Evolutionary conservation across 2,797 vertebrate genomes (phyloP), one percentile per base, ranked within the genome.

Genomic region (Rallus crepitans): DNA sequence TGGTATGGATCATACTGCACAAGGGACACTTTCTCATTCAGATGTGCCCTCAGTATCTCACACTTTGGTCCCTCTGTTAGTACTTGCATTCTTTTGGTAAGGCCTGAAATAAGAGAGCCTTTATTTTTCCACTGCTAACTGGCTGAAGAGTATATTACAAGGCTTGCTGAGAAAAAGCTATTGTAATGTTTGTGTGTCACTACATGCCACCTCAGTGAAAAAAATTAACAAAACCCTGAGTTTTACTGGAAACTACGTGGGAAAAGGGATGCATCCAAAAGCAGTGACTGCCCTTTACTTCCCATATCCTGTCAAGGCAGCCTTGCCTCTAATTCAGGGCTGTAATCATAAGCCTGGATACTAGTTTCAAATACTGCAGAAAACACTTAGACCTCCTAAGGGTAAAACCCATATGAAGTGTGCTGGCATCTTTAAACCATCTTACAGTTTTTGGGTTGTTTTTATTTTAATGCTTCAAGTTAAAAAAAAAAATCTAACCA

Each of bases 291-390:
- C 16, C 56, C 31, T 86, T 65, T 71, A 45, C 81, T 81, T 90
- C 39, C 59, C 31, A 39, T 27, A 60, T 6, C 5, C 4, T 35
- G 14, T 24, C 64, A 84, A 69, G 25, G 23, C 69, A 83, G 28
- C 19, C 17, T 86, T 56, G 35, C 6, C 15, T 53, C 30, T 56
- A 28, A 28, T 61, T 52, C 9, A 69, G 15, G 12, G 8, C 42
- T n/a, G 30, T 50, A 68, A 47, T 11, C 13, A 42, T 9, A 12
- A 70, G 24, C 35, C 0, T 1, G n/a, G 14, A 45, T 2, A 53
- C 7, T 48, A 4, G 9, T 35, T 93, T 77, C 47, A 63, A 70
- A 60, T 39, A 57, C 6, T 35, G 11, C 20, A 65, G 37, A 9
- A 15, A 14, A 40, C 25, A 40, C 24, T 45, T 40, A 42, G 1